A percentile compares a stretch with the other conserved stretches of the same genome.
Evolutionary conservation across 1,140 invertebrate species (phyloP).

Genomic region (Drosophila lacertosa): DNA sequence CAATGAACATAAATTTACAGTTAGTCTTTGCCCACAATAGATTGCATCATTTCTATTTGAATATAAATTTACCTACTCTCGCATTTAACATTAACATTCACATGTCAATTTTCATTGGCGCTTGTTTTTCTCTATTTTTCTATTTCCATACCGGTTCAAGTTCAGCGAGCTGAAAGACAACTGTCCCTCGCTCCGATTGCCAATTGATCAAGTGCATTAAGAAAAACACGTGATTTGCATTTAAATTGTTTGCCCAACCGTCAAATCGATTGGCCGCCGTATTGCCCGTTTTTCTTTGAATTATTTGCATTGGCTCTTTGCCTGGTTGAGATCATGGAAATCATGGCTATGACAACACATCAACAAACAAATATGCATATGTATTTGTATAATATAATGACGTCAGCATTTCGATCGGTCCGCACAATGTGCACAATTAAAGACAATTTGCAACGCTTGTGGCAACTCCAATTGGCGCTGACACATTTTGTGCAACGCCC

Average conservation of each 20-base stretch:
- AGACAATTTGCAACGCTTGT: conserved; percentile 64
- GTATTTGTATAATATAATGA: conserved; percentile 32
- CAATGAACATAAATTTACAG: conserved; percentile 34
- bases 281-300: conserved; percentile 30
- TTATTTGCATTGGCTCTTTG: conserved; percentile 69
- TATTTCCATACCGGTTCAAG: conserved; percentile 49
- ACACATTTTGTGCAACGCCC: conserved; percentile 68
- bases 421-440: conserved; percentile 69
- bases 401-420: conserved; percentile 55
- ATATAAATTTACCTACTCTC: conserved; percentile 21
- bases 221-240: conserved; percentile 72
- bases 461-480: conserved; percentile 61
- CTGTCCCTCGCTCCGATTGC: conserved; percentile 8
- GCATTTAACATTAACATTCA: conserved; percentile 38
- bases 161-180: conserved; percentile 42
- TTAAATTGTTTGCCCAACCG: conserved; percentile 45
- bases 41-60: conserved; percentile 44
- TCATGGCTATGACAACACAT: conserved; percentile 30
- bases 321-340: conserved; percentile 31
- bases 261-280: conserved; percentile 41
- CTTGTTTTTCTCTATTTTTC: conserved; percentile 1
- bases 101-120: conserved; percentile 49
- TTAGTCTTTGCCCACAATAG: conserved; percentile 3
- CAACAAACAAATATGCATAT: not conserved
- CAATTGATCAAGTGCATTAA: conserved; percentile 53